Conservation (phyloP, 1,140 invertebrate species). For the Ostrea edulis region DNA sequence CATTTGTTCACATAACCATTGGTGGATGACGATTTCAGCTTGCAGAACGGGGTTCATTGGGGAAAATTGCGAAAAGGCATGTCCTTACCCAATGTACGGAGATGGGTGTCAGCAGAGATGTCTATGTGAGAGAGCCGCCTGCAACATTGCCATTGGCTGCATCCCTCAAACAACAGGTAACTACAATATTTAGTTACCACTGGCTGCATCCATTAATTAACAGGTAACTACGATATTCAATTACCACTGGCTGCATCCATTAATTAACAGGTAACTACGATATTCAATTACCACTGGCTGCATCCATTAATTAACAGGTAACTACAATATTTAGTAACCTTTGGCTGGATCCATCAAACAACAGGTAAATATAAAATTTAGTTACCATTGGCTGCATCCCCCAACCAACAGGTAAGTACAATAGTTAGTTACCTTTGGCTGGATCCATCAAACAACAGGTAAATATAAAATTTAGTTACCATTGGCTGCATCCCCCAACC, state of each 20-base stretch:
- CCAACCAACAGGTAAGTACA: too few relatives aligned
- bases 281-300: background rate
- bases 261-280: too few relatives aligned
- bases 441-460: background rate
- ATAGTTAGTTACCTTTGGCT: background rate
- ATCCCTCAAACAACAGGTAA: background rate
- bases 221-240: too few relatives aligned
- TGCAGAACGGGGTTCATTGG: slow-evolving; percentile 10
- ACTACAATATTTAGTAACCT: too few relatives aligned
- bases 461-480: background rate
- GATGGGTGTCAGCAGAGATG: background rate
- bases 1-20: background rate
- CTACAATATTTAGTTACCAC: background rate
- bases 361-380: too few relatives aligned
- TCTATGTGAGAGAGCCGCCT: background rate
- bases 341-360: background rate
- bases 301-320: background rate
- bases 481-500: background rate
- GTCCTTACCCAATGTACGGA: background rate
- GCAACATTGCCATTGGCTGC: background rate
- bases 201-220: background rate
- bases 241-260: background rate
- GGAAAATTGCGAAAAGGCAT: background rate
- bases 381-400: background rate
- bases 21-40: background rate